Evolutionary conservation across 30 jellyfish, hydroid and myxozoan genomes (phyloP), one percentile per base, ranked within the genome.

Genomic region (Clytia hemisphaerica): DNA sequence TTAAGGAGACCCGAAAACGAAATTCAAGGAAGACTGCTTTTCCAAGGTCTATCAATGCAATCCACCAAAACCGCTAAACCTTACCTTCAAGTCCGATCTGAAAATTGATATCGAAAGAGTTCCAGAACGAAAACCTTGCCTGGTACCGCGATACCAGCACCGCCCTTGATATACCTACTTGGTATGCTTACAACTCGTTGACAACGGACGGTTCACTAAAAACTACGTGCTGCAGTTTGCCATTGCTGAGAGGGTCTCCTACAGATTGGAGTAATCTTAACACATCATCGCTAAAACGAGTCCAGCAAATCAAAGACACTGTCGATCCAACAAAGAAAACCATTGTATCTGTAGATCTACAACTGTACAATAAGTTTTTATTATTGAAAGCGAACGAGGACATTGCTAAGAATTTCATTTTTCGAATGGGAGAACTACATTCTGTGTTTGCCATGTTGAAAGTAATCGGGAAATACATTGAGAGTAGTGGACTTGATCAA

Each of bases 161-260:
- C n/a, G n/a, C n/a, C n/a, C n/a, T n/a, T n/a, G n/a, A 24, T 59
- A 15, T 27, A 24, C 80, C 78, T 10, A 67, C 78, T 6, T 67
- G 80, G 80, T 4, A 21, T 44, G 80, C 80, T 45, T 67, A 6
- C 29, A 45, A 67, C 71, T 67, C 80, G 4, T 21, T 67, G 58
- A 67, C 15, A 15, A 29, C 63, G 7, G 12, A 22, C 6, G 63
- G 14, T 32, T 6, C 61, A 7, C 16, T 15, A 6, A 32, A 9
- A 14, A 59, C 60, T 29, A 59, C 61, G 6, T 59, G 73, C 24
- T 61, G 29, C 22, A 14, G 61, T 25, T 32, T 59, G 73, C 80
- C 80, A 6, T 48, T 67, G 15, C 48, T 10, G 22, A 58, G 58
- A 4, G 70, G 77, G 10, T 6, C 75, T 6, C 80, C 80, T 46